These are phyloP conservation scores for Cyclophora albipunctata DNA, from an alignment of 2,888 invertebrate species.

Conservation along the genomic window DNA sequence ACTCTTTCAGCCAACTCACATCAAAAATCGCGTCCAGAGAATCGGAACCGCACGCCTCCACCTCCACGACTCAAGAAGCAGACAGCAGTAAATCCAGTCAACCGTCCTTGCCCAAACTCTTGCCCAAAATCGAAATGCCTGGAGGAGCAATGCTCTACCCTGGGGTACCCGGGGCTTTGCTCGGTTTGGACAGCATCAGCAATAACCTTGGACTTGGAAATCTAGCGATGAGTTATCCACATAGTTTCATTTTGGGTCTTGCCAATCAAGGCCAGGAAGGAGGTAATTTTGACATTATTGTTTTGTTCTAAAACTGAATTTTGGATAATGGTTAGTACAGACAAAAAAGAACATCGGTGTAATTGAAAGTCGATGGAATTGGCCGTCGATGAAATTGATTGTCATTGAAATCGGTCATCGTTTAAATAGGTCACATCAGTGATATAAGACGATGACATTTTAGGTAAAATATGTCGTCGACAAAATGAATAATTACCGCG, in stretches of 20 bases:
- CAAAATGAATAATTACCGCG: too few species aligned
- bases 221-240: conserved; percentile 66
- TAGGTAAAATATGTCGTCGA: too few species aligned
- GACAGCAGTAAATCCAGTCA: conserved; percentile 55
- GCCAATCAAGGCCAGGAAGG: conserved; percentile 69
- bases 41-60: conserved; percentile 49
- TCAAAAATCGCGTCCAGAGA: background rate
- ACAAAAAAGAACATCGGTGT: too few species aligned
- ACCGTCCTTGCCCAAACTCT: conserved; percentile 43
- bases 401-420: too few species aligned
- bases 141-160: conserved; percentile 69
- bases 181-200: conserved; percentile 47
- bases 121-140: conserved; percentile 61
- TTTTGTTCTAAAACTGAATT: background rate
- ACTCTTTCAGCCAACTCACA: too few species aligned
- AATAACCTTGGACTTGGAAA: conserved; percentile 59
- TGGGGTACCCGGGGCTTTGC: conserved; percentile 36
- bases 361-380: too few species aligned
- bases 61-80: conserved; percentile 55
- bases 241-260: conserved; percentile 65
- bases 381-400: too few species aligned
- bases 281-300: conserved; percentile 34
- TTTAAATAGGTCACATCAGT: too few species aligned
- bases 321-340: too few species aligned
- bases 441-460: too few species aligned